phyloP scores from a whole-genome alignment of 2,888 invertebrate species.

The Plemyria rubiginata region DNA sequence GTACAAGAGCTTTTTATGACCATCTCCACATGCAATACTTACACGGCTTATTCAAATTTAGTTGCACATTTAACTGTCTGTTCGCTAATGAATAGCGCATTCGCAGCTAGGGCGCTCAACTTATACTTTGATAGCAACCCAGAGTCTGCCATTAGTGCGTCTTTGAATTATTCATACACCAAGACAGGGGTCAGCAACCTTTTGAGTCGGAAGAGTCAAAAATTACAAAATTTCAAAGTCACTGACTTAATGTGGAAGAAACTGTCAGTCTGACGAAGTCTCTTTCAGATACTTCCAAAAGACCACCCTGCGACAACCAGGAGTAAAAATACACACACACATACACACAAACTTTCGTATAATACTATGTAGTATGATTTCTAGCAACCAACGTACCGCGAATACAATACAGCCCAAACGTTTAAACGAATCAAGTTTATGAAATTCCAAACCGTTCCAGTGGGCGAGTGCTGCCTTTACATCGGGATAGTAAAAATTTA shows the following conservation, averaged over 20 bases:
- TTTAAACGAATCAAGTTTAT: constrained; percentile 29
- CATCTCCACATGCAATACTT: constrained; percentile 8
- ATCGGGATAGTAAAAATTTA: constrained; percentile 15
- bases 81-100: constrained; percentile 21
- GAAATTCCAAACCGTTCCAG: constrained; percentile 45
- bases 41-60: constrained; percentile 29
- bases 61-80: constrained; percentile 30
- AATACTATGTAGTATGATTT: not conserved
- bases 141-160: not conserved
- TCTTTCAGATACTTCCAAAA: too few species aligned
- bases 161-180: not conserved
- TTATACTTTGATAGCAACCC: constrained; percentile 1
- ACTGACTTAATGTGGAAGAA: too few species aligned
- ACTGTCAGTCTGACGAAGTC: too few species aligned
- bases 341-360: too few species aligned
- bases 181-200: too few species aligned
- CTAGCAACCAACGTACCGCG: too few species aligned
- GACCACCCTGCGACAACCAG: too few species aligned
- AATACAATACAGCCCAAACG: constrained; percentile 12
- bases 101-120: constrained; percentile 9
- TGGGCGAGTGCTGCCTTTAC: constrained; percentile 44
- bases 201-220: too few species aligned
- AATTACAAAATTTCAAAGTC: too few species aligned
- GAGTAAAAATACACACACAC: too few species aligned
- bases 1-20: not conserved